phyloP scores from a whole-genome alignment of 2,797 vertebrate species.

The Florisuga fusca region DNA sequence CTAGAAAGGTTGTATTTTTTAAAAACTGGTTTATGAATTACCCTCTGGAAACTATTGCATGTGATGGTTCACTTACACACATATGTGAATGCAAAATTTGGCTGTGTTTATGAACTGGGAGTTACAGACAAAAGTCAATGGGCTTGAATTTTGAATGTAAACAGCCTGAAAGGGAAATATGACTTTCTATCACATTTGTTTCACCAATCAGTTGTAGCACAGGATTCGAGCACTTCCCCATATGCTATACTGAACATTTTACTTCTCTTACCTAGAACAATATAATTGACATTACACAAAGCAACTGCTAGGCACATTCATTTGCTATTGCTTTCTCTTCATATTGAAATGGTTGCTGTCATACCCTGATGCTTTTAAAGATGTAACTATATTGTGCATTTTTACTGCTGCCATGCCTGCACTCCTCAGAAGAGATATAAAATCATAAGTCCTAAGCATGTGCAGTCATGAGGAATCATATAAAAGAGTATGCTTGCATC shows the following conservation, averaged over 20 bases:
- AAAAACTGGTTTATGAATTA: background rate
- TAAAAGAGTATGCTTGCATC: background rate
- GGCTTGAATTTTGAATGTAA: background rate
- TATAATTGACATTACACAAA: background rate
- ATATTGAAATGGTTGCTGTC: background rate
- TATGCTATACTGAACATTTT: background rate
- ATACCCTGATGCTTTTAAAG: background rate
- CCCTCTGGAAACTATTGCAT: background rate
- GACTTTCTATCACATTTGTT: background rate
- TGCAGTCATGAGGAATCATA: background rate
- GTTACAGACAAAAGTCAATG: background rate
- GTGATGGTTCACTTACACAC: background rate
- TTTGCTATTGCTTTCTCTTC: conserved; percentile 11
- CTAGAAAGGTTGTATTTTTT: background rate
- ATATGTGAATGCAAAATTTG: background rate
- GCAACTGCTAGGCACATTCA: background rate
- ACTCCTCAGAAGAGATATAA: background rate
- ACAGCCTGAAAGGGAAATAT: background rate
- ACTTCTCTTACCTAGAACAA: background rate
- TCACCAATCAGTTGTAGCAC: background rate
- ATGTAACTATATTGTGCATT: background rate
- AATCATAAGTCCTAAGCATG: background rate
- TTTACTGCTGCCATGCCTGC: background rate
- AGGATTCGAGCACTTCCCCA: background rate
- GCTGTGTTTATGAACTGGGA: background rate